Percentiles rank a stretch among this genome's conserved stretches.
phyloP scores from a whole-genome alignment of 1,140 invertebrate genomes.

The Rhynchophorus ferrugineus region DNA sequence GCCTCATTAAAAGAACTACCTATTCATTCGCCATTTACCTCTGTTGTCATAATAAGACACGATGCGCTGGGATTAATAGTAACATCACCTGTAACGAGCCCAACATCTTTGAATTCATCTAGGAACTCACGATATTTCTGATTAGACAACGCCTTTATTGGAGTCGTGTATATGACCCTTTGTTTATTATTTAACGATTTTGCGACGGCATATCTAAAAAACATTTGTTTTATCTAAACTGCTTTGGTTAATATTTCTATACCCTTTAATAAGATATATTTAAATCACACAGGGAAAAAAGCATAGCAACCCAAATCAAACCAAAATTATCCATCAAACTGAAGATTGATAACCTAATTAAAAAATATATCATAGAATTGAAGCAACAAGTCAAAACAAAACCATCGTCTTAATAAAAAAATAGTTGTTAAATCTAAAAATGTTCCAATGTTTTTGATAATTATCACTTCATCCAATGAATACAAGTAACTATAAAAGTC shows the following conservation, averaged over 20 bases:
- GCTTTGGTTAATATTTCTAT: background rate
- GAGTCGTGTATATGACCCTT: conserved; percentile 98
- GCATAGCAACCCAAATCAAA: background rate
- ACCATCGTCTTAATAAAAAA: too few species aligned
- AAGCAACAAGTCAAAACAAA: too few species aligned
- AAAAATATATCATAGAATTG: too few species aligned
- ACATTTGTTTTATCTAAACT: background rate
- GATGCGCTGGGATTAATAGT: conserved; percentile 97
- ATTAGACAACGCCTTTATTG: conserved; percentile 99
- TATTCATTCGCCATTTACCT: conserved; percentile 48
- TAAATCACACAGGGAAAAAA: background rate
- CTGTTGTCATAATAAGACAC: conserved; percentile 99
- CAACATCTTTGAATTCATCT: conserved; percentile 97
- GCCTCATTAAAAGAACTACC: conserved; percentile 7
- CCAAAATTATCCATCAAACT: background rate
- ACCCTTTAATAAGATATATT: background rate
- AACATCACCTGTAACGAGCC: conserved; percentile 97
- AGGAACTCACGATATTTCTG: conserved; percentile 98
- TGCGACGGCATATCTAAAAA: conserved; percentile 62
- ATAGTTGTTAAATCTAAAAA: too few species aligned
- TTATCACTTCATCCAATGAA: too few species aligned
- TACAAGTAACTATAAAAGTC: background rate
- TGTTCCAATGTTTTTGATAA: too few species aligned
- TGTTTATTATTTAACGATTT: conserved; percentile 62
- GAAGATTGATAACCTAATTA: too few species aligned